Percentiles rank a stretch among this genome's conserved stretches.
These are phyloP conservation scores for Tetramorium alpestre DNA, from an alignment of 1,140 invertebrate genomes.

Conservation along the genomic window DNA sequence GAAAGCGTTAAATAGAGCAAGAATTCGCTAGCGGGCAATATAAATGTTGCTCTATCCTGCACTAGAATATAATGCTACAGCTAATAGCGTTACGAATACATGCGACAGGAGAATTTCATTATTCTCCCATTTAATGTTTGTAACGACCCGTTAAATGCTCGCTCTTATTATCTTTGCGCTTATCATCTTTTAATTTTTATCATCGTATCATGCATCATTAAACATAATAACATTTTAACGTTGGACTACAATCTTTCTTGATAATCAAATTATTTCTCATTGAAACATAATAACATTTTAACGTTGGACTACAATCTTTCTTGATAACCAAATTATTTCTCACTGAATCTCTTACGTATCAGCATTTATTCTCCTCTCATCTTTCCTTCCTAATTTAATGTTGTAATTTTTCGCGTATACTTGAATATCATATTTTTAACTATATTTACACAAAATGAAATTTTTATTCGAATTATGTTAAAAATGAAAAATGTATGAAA, in stretches of 20 bases:
- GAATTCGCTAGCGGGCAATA: constrained; percentile 36
- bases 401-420: background rate
- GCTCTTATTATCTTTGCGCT: constrained; percentile 31
- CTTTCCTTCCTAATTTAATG: background rate
- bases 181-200: constrained; percentile 49
- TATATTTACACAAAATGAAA: background rate
- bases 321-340: constrained; percentile 13
- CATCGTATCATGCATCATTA: constrained; percentile 5
- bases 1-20: constrained; percentile 53
- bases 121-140: constrained; percentile 47
- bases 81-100: constrained; percentile 35
- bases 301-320: background rate
- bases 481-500: background rate
- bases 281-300: constrained; percentile 35
- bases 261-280: constrained; percentile 15
- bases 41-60: constrained; percentile 27
- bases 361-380: too few species aligned
- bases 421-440: background rate
- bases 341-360: background rate
- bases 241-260: background rate
- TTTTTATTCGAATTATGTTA: background rate
- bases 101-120: constrained; percentile 42
- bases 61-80: constrained; percentile 15
- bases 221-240: constrained; percentile 31
- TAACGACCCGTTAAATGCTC: constrained; percentile 42